These are phyloP conservation scores for Drosophila nigricruria DNA, from an alignment of 2,888 invertebrate genomes.

Conservation along the genomic window DNA sequence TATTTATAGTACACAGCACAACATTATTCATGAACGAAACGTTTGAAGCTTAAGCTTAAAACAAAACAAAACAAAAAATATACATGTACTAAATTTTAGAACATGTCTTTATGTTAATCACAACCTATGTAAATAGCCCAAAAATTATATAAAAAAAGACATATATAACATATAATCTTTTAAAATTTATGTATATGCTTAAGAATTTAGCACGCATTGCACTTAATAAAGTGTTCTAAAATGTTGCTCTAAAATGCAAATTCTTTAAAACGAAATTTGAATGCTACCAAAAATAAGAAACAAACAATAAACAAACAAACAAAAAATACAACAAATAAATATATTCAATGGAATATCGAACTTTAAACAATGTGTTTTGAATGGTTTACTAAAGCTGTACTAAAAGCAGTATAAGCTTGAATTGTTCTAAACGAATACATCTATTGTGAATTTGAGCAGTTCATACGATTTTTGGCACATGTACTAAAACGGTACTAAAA, in stretches of 20 bases:
- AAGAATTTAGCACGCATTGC: slow-evolving; percentile 8
- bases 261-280: slow-evolving; percentile 33
- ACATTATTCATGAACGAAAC: slow-evolving; percentile 55
- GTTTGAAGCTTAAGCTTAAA: slow-evolving; percentile 4
- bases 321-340: slow-evolving; percentile 38
- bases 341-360: slow-evolving; percentile 34
- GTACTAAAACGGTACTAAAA: background rate
- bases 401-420: background rate
- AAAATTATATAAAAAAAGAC: slow-evolving; percentile 10
- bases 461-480: too few species aligned
- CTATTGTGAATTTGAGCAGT: too few species aligned
- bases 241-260: slow-evolving; percentile 18
- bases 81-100: slow-evolving; percentile 32
- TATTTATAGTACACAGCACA: slow-evolving; percentile 71
- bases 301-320: slow-evolving; percentile 20
- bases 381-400: background rate
- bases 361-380: background rate
- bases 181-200: slow-evolving; percentile 9
- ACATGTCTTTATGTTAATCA: slow-evolving; percentile 19
- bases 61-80: slow-evolving; percentile 5
- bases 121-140: slow-evolving; percentile 51
- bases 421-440: background rate
- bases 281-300: slow-evolving; percentile 51
- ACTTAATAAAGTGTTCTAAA: slow-evolving; percentile 1
- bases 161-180: slow-evolving; percentile 11